Evolutionary conservation across 2,888 invertebrate genomes (phyloP).

Genomic region (Drosophila putrida): DNA sequence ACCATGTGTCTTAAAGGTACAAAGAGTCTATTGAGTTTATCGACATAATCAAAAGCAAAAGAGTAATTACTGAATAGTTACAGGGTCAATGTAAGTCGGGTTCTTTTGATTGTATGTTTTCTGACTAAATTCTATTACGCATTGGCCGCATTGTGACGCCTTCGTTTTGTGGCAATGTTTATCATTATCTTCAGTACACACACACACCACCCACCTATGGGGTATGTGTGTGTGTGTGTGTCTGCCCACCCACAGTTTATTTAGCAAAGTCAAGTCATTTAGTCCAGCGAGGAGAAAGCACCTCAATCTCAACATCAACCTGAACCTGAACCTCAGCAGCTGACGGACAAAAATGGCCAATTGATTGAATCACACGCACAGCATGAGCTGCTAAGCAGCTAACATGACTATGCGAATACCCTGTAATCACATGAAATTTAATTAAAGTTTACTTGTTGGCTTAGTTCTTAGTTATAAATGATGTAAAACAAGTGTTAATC

Average conservation of each 20-base stretch:
- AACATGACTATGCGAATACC: not conserved
- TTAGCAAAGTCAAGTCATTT: not conserved
- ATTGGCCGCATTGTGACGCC: slow-evolving; percentile 39
- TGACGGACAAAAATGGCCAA: not conserved
- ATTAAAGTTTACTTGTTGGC: too few species aligned
- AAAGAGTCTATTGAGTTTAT: too few species aligned
- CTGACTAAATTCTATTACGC: slow-evolving; percentile 33
- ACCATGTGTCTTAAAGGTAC: too few species aligned
- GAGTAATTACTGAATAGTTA: too few species aligned
- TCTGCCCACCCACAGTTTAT: slow-evolving; percentile 13
- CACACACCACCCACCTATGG: slow-evolving; percentile 8
- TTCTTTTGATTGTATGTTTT: too few species aligned
- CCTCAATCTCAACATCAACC: not conserved
- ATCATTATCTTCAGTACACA: slow-evolving; percentile 24
- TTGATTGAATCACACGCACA: slow-evolving; percentile 7
- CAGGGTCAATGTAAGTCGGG: too few species aligned
- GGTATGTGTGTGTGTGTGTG: not conserved
- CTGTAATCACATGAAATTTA: not conserved
- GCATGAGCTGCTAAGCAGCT: not conserved
- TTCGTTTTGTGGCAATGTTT: slow-evolving; percentile 41
- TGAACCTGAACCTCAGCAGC: not conserved
- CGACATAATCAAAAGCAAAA: too few species aligned
- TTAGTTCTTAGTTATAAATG: too few species aligned
- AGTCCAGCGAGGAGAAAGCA: not conserved
- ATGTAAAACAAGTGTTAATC: too few species aligned